Evolutionary conservation across 2,888 invertebrate genomes (phyloP), one percentile per base, ranked within the genome.

Genomic region (Aproaerema taeniolella): DNA sequence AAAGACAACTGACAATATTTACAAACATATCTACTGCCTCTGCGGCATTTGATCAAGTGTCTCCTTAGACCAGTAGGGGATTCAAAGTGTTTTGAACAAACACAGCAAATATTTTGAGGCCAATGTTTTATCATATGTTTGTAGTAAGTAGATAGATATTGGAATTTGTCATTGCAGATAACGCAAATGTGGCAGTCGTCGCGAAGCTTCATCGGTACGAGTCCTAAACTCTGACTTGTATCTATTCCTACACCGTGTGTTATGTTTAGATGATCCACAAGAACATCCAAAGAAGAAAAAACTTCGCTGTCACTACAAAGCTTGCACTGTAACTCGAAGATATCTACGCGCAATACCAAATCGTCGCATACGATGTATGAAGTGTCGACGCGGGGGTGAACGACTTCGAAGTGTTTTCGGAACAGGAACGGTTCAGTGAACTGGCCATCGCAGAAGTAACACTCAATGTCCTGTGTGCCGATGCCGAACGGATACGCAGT

Each of bases 81-180:
- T 11, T 47, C 41, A n/a, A 45, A 49, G 2, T 45, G 31, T 25
- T 43, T 47, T 0, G 49, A 53, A 31, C 55, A 55, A 12, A 37
- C 31, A 8, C 52, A 46, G 25, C 55, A 55, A n/a, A 53, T 49
- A n/a, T 42, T 31, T 8, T 36, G 43, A 9, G 33, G 13, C 20
- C 41, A 51, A 38, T 55, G 55, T 3, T 39, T 43, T 3, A 45
- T 45, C 1, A 49, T 42, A 30, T 55, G 55, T n/a, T 37, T 34
- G 4, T 38, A 42, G n/a, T 52, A 35, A 9, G 47, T 41, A 20
- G 30, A 31, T 0, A 48, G 38, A 0, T 38, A 35, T 17, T 46
- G 44, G 9, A n/a, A n/a, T n/a, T 31, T 42, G 30, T 48, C 46
- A 7, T 25, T 17, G 35, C 55, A 55, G 6, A 48, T 32, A 2